Evolutionary conservation across 1,140 invertebrate species (phyloP), one percentile per base, ranked within the genome.

Genomic region (Gryon sp.): DNA sequence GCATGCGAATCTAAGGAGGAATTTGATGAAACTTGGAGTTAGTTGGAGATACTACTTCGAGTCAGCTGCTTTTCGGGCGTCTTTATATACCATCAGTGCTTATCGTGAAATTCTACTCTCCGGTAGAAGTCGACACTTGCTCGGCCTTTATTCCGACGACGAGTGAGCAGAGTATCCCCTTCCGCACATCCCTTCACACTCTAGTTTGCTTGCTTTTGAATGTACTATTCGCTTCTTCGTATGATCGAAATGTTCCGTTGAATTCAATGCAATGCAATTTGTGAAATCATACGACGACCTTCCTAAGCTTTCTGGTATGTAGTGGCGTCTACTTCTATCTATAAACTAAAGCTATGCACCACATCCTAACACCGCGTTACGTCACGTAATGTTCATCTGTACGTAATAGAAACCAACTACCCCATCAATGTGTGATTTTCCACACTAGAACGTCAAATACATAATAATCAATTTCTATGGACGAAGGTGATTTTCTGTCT

Each of bases 21-120:
- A 57, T 46, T 48, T 38, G 40, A 50, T 45, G 53, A 52, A 52
- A 18, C 26, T 34, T 20, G 14, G 16, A 45, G 28, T 62, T 30
- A 43, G 45, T 8, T 32, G 11, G 30, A 45, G 40, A 62, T 46
- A 50, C 48, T 46, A 62, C 55, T 73, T 55, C 28, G 14, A 72
- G 38, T 55, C 30, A 4, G 24, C 7, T 65, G 55, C 34, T 36
- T 46, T 55, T 65, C 46, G n/a, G 36, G 59, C 24, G 2, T 45
- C 30, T 20, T 45, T 66, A 69, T 46, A 48, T 73, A 30, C n/a
- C n/a, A n/a, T n/a, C 36, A 63, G 28, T 53, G 69, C 80, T 83
- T 84, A 83, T 83, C 83, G 82, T 30, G 40, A 76, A 63, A 41
- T 72, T 70, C n/a, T n/a, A n/a, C 66, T 55, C 28, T 48, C 79